Evolutionary conservation across 2,113 vertebrate species (phyloP), one percentile per base, ranked within the genome.

Genomic region (Anhinga rufa): DNA sequence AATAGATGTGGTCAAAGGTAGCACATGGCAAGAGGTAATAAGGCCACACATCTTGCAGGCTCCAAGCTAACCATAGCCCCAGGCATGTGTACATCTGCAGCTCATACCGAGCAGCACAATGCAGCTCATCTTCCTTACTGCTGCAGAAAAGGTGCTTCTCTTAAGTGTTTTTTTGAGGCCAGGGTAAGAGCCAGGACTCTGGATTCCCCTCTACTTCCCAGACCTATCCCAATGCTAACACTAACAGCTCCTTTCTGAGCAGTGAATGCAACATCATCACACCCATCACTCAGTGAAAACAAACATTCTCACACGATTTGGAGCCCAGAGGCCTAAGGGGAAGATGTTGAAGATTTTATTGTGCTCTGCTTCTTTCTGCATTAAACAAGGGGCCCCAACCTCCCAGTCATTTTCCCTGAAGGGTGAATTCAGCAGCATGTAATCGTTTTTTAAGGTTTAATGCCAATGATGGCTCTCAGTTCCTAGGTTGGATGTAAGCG

Each of bases 1-100:
- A 42, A 68, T 6, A 8, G 46, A 40, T 9, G 17, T 22, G 13
- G 34, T 25, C 58, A 80, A 71, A 83, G 62, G 58, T 4, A 69
- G 57, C 18, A n/a, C 0, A 2, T 3, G 3, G n/a, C 16, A 91
- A 72, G 34, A 77, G 14, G 25, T 52, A 12, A 20, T 4, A 49
- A 75, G 29, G 25, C 34, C 57, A 51, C 26, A 2, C 14, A 54
- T 42, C 32, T 71, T 64, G 28, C 0, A 0, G 4, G 29, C 20
- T 82, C 31, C 44, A 51, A 49, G 48, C 36, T 32, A 34, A 78
- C 17, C 22, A 7, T 34, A 77, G 62, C 38, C 46, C 60, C 62
- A 89, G 17, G 28, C 57, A 64, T 0, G 1, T 20, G 34, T 9
- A 32, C 36, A 40, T 15, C 5, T 31, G n/a, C 28, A n/a, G 60